phyloP scores from a whole-genome alignment of 2,797 vertebrate genomes.

The Hydrocynus forskahlii region DNA sequence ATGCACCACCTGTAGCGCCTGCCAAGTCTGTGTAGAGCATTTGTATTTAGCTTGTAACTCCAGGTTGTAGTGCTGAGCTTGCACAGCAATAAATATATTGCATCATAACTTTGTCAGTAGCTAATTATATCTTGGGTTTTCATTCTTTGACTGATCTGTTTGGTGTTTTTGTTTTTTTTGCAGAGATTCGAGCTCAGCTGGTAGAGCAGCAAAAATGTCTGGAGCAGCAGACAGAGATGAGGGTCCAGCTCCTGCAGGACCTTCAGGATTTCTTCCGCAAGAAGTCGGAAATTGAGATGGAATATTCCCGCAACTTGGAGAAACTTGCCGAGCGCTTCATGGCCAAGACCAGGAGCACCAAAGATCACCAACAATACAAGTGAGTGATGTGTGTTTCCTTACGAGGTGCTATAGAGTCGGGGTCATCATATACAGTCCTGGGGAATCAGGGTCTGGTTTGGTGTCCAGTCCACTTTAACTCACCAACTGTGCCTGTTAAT shows the following conservation, averaged over 20 bases:
- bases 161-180: conserved; percentile 35
- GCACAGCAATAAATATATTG: no score
- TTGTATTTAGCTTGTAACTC: not conserved
- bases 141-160: conserved; percentile 56
- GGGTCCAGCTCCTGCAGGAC: conserved; percentile 95
- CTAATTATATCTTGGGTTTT: not conserved
- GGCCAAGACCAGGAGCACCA: conserved; percentile 98
- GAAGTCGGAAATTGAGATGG: conserved; percentile 97
- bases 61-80: not conserved
- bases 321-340: conserved; percentile 98
- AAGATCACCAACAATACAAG: conserved; percentile 98
- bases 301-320: conserved; percentile 96
- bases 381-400: conserved; percentile 68
- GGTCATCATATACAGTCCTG: not conserved
- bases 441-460: not conserved
- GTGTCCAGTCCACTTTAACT: not conserved
- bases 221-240: conserved; percentile 98
- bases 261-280: conserved; percentile 99
- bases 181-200: conserved; percentile 94
- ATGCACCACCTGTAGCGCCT: conserved; percentile 22
- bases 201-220: conserved; percentile 98
- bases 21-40: not conserved
- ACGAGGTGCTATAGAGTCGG: not conserved
- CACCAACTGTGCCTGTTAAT: not conserved
- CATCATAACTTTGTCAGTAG: no score